Evolutionary conservation across 2,797 vertebrate genomes (phyloP), one percentile per base, ranked within the genome.

Genomic region (Zalophus californianus): DNA sequence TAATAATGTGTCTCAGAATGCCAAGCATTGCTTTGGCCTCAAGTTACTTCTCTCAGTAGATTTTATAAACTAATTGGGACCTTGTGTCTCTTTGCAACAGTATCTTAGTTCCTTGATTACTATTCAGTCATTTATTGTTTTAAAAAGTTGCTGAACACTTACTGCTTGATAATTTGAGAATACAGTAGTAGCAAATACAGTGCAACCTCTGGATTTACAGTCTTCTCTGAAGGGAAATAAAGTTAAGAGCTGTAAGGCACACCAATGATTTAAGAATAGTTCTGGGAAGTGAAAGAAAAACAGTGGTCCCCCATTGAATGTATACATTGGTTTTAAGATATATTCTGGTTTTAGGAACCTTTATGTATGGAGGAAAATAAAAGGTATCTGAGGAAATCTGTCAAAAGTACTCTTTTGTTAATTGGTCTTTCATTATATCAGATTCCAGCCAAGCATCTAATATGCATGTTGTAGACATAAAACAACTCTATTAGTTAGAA

Each of bases 321-420:
- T 44, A 73, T 29, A 32, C 20, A 29, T 10, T 54, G 25, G 1
- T 84, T 60, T 18, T 60, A 88, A 82, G 32, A 44, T 18, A 2
- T 27, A 79, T 27, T 73, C 44, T 70, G 5, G 20, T 83, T 79
- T 95, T 62, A 87, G 72, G 50, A 41, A 73, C 50, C 70, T 80
- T 87, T 56, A 54, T 50, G 75, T 23, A 23, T 15, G 6, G 35
- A 84, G 56, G 8, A 86, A 91, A 75, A 44, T 48, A 66, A 82
- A 79, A 93, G 16, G n/a, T 52, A 3, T 27, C 32, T 18, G 50
- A 72, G 50, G 23, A 73, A 91, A 66, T 68, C 80, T 52, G 66
- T 16, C 80, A 52, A 94, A 94, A 73, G 11, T 50, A 27, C 44
- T 16, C 35, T 96, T 73, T 93, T 90, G 44, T 91, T 90, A 87